Percentiles rank a stretch among this genome's conserved stretches.
phyloP scores from a whole-genome alignment of 2,888 invertebrate species.

The Nomada flava region DNA sequence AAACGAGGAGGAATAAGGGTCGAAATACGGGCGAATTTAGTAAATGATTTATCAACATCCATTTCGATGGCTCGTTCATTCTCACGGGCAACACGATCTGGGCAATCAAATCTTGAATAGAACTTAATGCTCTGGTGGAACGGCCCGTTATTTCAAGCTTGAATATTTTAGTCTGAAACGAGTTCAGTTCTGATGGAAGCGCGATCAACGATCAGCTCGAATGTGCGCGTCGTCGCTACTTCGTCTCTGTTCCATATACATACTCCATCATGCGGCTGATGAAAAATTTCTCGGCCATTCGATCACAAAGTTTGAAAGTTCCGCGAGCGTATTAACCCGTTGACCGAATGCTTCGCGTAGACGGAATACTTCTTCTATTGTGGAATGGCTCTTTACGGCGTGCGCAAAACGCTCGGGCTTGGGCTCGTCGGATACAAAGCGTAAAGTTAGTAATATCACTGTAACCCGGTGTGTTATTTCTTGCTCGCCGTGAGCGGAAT shows the following conservation, averaged over 20 bases:
- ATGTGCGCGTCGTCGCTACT: too few species aligned
- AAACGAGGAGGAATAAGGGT: conserved; percentile 16
- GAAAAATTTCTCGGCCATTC: conserved; percentile 24
- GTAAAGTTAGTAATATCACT: conserved; percentile 70
- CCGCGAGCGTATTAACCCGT: conserved; percentile 25
- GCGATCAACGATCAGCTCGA: conserved; percentile 3
- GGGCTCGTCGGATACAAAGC: conserved; percentile 37
- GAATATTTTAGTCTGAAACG: conserved; percentile 16
- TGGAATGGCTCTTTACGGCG: conserved; percentile 27
- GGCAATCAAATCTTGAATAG: not conserved
- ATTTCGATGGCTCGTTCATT: not conserved
- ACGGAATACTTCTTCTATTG: conserved; percentile 19
- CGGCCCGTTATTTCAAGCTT: conserved; percentile 11
- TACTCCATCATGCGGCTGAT: not conserved
- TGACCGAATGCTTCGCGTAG: conserved; percentile 22
- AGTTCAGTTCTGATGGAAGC: conserved; percentile 16
- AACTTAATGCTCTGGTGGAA: conserved; percentile 16
- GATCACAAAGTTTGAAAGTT: conserved; percentile 31
- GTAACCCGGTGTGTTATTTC: conserved; percentile 71
- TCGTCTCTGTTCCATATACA: not conserved
- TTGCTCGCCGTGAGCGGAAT: conserved; percentile 71
- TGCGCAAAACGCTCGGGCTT: conserved; percentile 43
- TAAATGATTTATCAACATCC: conserved; percentile 41
- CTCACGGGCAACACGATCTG: not conserved
- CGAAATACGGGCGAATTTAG: not conserved